Percentiles rank a stretch among this genome's conserved stretches.
Evolutionary conservation across 2,113 vertebrate species (phyloP).

Genomic region (Python bivittatus): DNA sequence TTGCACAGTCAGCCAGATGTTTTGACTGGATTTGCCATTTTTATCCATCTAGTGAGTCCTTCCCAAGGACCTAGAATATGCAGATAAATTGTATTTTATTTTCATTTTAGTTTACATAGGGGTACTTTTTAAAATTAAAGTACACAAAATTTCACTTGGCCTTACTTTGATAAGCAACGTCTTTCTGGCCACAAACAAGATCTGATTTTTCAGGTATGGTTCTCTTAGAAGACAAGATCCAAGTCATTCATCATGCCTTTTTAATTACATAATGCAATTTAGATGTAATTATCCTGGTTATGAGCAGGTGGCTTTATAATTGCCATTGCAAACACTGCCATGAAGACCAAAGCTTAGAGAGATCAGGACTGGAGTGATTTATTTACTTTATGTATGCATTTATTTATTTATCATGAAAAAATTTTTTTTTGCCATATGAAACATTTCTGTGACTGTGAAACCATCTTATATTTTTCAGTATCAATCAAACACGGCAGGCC

Average conservation of each 20-base stretch:
- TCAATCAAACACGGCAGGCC: neutral
- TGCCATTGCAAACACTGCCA: neutral
- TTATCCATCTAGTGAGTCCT: no score
- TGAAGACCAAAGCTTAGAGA: neutral
- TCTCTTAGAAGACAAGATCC: constrained; percentile 46
- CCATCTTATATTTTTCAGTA: neutral
- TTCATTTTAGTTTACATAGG: constrained; percentile 32
- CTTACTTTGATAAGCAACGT: constrained; percentile 54
- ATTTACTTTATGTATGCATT: neutral
- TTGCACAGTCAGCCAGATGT: no score
- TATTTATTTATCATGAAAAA: neutral
- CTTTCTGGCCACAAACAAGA: constrained; percentile 49
- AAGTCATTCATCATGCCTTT: constrained; percentile 57
- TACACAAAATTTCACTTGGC: constrained; percentile 47
- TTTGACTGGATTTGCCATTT: no score
- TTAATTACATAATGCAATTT: constrained; percentile 60
- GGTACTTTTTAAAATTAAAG: constrained; percentile 23
- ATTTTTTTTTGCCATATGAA: neutral
- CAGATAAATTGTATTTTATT: neutral
- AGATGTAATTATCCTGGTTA: constrained; percentile 45
- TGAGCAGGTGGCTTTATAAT: constrained; percentile 27
- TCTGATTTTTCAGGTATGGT: constrained; percentile 27
- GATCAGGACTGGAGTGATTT: neutral
- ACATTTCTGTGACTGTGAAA: neutral
- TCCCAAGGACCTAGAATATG: no score